Percentiles rank a stretch among this genome's conserved stretches.
phyloP scores from a whole-genome alignment of 2,888 invertebrate genomes.

The Nudaria mundana region DNA sequence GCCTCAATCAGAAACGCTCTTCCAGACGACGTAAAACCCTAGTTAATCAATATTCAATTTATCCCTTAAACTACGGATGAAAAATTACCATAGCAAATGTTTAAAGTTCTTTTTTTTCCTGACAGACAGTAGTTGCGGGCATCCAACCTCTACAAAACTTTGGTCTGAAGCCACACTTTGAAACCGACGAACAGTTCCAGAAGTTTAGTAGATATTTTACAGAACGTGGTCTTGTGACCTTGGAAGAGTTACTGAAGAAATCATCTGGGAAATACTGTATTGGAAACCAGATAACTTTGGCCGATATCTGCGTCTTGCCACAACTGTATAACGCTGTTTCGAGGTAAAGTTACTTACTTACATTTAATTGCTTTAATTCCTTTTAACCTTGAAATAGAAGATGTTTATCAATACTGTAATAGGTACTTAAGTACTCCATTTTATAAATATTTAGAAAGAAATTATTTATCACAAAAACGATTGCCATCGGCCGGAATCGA shows the following conservation, averaged over 20 bases:
- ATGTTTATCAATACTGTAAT: too few species aligned
- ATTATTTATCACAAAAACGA: too few species aligned
- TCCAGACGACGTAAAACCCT: too few species aligned
- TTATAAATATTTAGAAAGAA: too few species aligned
- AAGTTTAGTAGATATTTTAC: conserved; percentile 79
- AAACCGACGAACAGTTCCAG: conserved; percentile 55
- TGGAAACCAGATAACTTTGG: conserved; percentile 83
- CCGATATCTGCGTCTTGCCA: conserved; percentile 85
- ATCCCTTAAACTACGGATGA: neutral
- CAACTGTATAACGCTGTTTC: conserved; percentile 82
- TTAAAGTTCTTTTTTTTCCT: conserved; percentile 24
- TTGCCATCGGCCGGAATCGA: too few species aligned
- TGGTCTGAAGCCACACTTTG: conserved; percentile 62
- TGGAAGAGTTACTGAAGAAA: conserved; percentile 72
- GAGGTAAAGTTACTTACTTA: conserved; percentile 53
- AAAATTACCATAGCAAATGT: too few species aligned
- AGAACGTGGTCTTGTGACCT: conserved; percentile 76
- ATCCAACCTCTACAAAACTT: conserved; percentile 87
- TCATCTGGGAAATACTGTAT: conserved; percentile 81
- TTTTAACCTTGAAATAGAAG: neutral
- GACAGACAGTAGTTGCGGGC: conserved; percentile 81
- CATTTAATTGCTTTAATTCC: neutral
- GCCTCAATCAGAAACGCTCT: too few species aligned
- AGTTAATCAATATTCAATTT: too few species aligned
- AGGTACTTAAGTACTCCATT: too few species aligned